Percentiles rank a stretch among this genome's conserved stretches.
Conservation (phyloP, 2,888 invertebrate species). For the Erebia epiphron region DNA sequence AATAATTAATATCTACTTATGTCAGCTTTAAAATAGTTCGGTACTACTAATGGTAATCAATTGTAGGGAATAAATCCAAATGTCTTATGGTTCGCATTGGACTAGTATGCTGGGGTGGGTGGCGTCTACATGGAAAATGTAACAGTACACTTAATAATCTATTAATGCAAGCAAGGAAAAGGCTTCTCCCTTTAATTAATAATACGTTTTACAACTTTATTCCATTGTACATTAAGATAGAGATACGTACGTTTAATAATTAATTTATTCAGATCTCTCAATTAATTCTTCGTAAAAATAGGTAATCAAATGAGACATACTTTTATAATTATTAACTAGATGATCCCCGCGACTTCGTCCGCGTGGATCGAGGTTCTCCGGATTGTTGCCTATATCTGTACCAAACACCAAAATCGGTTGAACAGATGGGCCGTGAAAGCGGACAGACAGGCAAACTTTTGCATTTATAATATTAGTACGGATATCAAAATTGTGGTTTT, state of each 20-base stretch:
- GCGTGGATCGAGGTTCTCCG: no score
- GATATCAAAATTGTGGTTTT: no score
- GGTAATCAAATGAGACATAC: background rate
- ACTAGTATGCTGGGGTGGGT: slow-evolving; percentile 3
- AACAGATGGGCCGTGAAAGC: no score
- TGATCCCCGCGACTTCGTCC: no score
- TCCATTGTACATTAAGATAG: background rate
- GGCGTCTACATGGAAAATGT: slow-evolving; percentile 13
- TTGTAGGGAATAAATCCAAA: slow-evolving; percentile 1
- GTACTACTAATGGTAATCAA: background rate
- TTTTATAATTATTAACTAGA: no score
- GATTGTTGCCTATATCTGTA: no score
- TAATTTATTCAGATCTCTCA: background rate
- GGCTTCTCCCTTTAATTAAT: slow-evolving; percentile 18
- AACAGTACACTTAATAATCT: slow-evolving; percentile 25
- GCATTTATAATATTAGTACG: no score
- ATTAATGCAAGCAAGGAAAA: slow-evolving; percentile 22
- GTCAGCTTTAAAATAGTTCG: background rate
- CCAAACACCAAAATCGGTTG: no score
- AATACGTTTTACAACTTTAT: slow-evolving; percentile 18
- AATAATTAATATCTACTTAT: background rate
- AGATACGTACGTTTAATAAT: background rate
- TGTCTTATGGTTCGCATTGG: background rate
- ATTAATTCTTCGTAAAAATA: background rate
- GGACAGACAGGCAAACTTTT: no score